These are phyloP conservation scores for Pedetes capensis DNA, from an alignment of 2,113 vertebrate species.

Conservation along the genomic window DNA sequence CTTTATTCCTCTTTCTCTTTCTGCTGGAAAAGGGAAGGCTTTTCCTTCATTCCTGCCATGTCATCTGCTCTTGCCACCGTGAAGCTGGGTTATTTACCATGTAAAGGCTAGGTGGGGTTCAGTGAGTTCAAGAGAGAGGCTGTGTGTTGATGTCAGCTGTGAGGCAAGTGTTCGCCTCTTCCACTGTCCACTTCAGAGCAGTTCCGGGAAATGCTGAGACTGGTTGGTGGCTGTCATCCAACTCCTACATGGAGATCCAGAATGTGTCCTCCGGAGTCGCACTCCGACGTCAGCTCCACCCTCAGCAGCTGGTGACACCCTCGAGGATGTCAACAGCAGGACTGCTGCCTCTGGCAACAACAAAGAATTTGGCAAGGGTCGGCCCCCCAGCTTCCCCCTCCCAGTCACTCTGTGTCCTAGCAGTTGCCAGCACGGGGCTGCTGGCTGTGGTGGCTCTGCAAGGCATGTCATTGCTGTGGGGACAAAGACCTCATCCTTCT, in stretches of 20 bases:
- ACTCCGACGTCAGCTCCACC: neutral
- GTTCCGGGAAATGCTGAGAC: conserved; percentile 27
- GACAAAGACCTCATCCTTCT: neutral
- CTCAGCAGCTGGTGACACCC: neutral
- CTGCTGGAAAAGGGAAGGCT: neutral
- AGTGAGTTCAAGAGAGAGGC: neutral
- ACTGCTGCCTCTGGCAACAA: neutral
- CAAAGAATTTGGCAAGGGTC: neutral
- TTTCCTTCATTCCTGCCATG: too few relatives aligned
- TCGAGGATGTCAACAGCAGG: neutral
- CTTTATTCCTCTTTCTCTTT: neutral
- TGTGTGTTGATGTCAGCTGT: neutral
- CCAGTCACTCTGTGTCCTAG: rapidly evolving
- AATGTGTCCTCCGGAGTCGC: neutral
- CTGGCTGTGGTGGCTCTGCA: rapidly evolving
- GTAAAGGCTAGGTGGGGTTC: neutral
- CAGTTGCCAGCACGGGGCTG: neutral
- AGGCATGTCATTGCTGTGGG: neutral
- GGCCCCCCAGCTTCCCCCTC: too few relatives aligned
- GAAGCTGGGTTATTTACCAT: neutral
- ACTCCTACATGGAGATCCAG: neutral
- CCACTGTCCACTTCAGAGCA: neutral
- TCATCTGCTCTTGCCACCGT: neutral
- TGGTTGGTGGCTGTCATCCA: neutral
- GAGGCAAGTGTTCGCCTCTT: neutral